Evolutionary conservation across 37 sponge, comb jelly and placozoan species (phyloP).

Genomic region (Axinella damicornis): DNA sequence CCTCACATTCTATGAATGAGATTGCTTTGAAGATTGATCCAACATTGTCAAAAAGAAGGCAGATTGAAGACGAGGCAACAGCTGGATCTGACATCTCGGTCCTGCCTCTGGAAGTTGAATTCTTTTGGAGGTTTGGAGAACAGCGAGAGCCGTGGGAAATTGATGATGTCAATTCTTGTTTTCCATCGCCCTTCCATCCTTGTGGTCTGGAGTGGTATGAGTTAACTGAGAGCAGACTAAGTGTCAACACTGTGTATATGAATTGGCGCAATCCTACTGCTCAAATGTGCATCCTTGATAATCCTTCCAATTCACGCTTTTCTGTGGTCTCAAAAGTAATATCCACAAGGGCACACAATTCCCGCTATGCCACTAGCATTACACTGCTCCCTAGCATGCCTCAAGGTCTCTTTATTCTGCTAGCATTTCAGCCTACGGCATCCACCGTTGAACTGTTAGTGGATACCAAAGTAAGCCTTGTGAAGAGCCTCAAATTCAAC

Average conservation of each 20-base stretch:
- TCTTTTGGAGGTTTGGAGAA: conserved; percentile 53
- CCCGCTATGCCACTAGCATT: not conserved
- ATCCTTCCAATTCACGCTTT: not conserved
- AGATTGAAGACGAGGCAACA: no score
- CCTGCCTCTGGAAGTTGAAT: not conserved
- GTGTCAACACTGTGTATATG: not conserved
- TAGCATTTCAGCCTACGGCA: conserved; percentile 27
- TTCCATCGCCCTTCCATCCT: conserved; percentile 34
- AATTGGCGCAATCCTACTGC: conserved; percentile 26
- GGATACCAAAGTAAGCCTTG: not conserved
- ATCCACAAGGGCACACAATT: not conserved
- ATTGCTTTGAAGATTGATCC: not conserved
- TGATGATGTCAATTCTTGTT: not conserved
- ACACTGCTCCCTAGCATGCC: conserved; percentile 42
- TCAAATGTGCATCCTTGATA: conserved; percentile 10
- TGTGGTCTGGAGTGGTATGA: conserved; percentile 16
- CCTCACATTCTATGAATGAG: no score
- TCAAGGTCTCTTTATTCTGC: conserved; percentile 13
- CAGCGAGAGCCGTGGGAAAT: conserved; percentile 10
- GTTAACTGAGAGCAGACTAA: not conserved
- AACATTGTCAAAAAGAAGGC: not conserved
- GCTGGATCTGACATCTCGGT: not conserved
- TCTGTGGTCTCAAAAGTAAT: conserved; percentile 25
- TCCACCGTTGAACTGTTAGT: not conserved
- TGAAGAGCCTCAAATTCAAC: conserved; percentile 3